Base-by-base conservation (phyloP, 2,113 vertebrate genomes). In the Mus pahari region DNA sequence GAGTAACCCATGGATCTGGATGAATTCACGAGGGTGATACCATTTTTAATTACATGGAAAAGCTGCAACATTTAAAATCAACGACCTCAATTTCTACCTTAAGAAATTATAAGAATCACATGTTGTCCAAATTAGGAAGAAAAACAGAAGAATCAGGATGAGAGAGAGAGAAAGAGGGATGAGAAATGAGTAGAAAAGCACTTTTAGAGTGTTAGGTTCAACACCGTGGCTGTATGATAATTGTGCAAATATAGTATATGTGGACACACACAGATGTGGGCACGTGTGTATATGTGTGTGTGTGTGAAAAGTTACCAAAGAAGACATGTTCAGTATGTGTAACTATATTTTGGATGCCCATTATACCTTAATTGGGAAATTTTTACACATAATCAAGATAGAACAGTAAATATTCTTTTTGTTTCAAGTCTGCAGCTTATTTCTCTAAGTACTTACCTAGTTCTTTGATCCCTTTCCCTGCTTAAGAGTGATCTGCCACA, bases 401-500 rank as follows among this genome's bases (percentile, higher is more conserved):
- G 36, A 93, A 81, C 5, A 91, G 10, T 71, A 96, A 70, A 1
- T 74, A 45, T 87, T 90, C 10, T 73, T 73, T 91, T 87, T 93
- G 66, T 74, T 92, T 93, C 74, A 70, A 62, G 42, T 78, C 84
- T 53, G 28, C 78, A 95, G 39, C 81, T 95, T 86, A 45, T 94
- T 93, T 96, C 48, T 78, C 55, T 84, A 87, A 97, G 14, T 86
- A 53, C 39, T 50, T 90, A 66, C 20, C 28, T 68, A 83, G 91
- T 94, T 94, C 68, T 58, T 68, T 91, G 60, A 89, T 31, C 60
- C 11, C 95, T 89, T 86, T 73, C 53, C 64, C 55, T 93, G 33
- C 78, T 94, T 86, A 91, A 70, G 48, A 95, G 95, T 92, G 8
- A 93, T 50, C 79, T 64, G 95, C 75, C n/a, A 78, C 64, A 86